Conservation (phyloP, 2,797 vertebrate genomes). For the Rousettus madagascariensis region DNA sequence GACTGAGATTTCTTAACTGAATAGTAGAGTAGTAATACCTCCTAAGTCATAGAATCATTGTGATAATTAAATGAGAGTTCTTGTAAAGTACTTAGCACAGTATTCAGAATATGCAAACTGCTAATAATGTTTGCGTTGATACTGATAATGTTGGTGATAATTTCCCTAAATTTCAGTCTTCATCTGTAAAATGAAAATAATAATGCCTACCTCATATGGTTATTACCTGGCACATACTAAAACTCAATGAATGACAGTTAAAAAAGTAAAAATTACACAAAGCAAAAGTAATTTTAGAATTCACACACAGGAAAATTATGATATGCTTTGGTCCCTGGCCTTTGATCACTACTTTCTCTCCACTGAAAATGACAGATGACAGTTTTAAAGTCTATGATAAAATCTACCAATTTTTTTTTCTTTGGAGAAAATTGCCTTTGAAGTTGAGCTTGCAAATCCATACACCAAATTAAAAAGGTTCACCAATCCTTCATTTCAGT, state of each 20-base stretch:
- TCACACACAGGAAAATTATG: background rate
- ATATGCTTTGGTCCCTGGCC: background rate
- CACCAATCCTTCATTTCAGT: background rate
- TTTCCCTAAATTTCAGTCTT: background rate
- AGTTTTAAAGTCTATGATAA: background rate
- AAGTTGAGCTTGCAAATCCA: background rate
- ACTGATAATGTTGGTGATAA: background rate
- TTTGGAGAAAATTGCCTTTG: slow-evolving; percentile 20
- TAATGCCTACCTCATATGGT: background rate
- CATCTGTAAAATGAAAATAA: slow-evolving; percentile 24
- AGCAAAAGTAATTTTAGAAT: background rate
- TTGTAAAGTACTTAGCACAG: background rate
- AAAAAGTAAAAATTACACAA: slow-evolving; percentile 8
- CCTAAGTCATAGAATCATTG: background rate
- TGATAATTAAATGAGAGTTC: slow-evolving; percentile 4
- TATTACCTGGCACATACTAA: background rate
- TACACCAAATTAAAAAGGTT: background rate
- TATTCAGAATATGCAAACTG: background rate
- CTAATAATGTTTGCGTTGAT: background rate
- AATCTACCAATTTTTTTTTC: background rate
- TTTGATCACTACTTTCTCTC: background rate
- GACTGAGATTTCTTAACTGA: slow-evolving; percentile 14
- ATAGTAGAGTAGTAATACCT: background rate
- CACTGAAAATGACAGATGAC: background rate
- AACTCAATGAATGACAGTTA: background rate